Evolutionary conservation across 2,888 invertebrate species (phyloP).

Genomic region (Diarsia brunnea): DNA sequence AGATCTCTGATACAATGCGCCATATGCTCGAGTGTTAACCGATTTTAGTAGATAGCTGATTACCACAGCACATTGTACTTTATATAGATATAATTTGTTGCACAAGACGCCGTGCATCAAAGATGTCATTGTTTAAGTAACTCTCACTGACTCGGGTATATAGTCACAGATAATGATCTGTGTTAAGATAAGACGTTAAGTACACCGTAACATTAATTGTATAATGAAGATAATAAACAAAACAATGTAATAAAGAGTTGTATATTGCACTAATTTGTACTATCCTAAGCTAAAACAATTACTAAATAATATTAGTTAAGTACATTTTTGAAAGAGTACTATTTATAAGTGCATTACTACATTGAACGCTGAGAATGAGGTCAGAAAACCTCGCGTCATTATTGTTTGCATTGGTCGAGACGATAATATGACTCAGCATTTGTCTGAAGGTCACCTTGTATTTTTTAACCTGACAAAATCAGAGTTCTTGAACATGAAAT

Average conservation of each 20-base stretch:
- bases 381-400: not conserved
- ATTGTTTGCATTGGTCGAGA: not conserved
- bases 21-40: not conserved
- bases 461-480: not conserved
- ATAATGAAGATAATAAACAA: slow-evolving; percentile 27
- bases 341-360: slow-evolving; percentile 25
- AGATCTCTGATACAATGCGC: slow-evolving; percentile 32
- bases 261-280: slow-evolving; percentile 77
- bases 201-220: slow-evolving; percentile 43
- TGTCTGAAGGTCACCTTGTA: not conserved
- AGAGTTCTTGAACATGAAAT: not conserved
- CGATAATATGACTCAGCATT: not conserved
- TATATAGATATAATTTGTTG: not conserved
- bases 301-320: slow-evolving; percentile 66
- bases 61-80: not conserved
- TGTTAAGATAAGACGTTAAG: slow-evolving; percentile 41
- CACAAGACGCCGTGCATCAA: slow-evolving; percentile 15
- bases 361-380: not conserved
- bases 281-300: slow-evolving; percentile 67
- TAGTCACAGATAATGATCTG: slow-evolving; percentile 30
- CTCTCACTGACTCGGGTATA: slow-evolving; percentile 18
- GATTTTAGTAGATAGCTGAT: not conserved
- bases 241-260: slow-evolving; percentile 55
- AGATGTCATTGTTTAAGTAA: slow-evolving; percentile 23
- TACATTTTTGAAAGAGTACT: slow-evolving; percentile 61